phyloP scores from a whole-genome alignment of 2,113 vertebrate genomes.

The Centropus bengalensis region DNA sequence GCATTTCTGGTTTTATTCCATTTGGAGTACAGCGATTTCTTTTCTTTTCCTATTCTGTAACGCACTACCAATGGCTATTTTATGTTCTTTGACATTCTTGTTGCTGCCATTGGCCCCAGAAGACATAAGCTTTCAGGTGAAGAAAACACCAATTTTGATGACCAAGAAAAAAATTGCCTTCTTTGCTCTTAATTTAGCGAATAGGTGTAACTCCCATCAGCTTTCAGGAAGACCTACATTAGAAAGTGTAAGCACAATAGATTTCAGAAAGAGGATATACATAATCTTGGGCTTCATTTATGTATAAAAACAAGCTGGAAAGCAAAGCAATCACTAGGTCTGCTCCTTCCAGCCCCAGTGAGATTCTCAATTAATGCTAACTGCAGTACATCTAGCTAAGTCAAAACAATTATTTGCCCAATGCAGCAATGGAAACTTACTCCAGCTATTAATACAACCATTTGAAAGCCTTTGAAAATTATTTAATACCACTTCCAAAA shows the following conservation, averaged over 20 bases:
- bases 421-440: not conserved
- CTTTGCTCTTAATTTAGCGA: not conserved
- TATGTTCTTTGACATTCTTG: not conserved
- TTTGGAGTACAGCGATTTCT: not conserved
- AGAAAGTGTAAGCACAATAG: not conserved
- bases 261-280: not conserved
- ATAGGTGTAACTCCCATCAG: not conserved
- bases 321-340: not conserved
- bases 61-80: not conserved
- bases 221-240: not conserved
- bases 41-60: not conserved
- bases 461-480: not conserved
- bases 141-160: not conserved
- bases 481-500: not conserved
- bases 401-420: not conserved
- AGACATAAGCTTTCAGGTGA: not conserved
- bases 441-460: not conserved
- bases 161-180: not conserved
- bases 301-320: not conserved
- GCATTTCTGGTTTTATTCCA: not conserved
- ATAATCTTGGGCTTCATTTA: not conserved
- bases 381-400: not conserved
- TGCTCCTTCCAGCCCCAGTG: not conserved
- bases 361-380: not conserved
- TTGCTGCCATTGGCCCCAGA: not conserved